Evolutionary conservation across 1,140 invertebrate species (phyloP), one percentile per base, ranked within the genome.

Genomic region (Platyura marginata): DNA sequence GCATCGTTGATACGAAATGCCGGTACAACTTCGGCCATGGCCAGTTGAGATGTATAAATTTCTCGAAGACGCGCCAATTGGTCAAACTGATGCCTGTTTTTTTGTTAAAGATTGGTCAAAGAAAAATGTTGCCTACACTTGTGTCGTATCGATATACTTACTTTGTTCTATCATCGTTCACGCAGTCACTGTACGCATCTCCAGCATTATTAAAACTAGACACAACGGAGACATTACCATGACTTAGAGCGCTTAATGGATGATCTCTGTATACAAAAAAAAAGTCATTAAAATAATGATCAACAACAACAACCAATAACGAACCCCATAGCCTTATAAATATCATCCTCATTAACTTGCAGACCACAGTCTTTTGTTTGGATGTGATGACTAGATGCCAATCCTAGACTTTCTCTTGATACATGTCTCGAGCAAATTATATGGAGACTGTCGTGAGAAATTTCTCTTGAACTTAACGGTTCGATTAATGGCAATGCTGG

Each of bases 261-360:
- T 91, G 86, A 52, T 85, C 80, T 33, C 50, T 50, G 40, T n/a
- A 13, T 25, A n/a, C 15, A 29, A 25, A 39, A 32, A 44, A 41
- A 42, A 55, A 52, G 22, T 49, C n/a, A n/a, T n/a, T n/a, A 13
- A 29, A 29, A 29, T 8, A 29, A 29, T 13, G 13, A 8, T 6
- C 6, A 29, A 29, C 19, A 18, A 19, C 4, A 19, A 19, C 15
- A 19, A 37, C 11, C 81, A 54, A 32, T 73, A 74, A 67, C 81
- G 75, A 62, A 82, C 79, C 81, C 77, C 79, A 89, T 87, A 52
- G 82, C 87, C 42, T 80, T 70, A 2, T 83, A 84, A 36, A 91
- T 90, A 54, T 92, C 86, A 63, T 90, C 86, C 65, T 91, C 86
- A 1, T 85, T 91, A 1, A 90, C 86, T 66, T 90, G 85, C 20